Evolutionary conservation across 2,888 invertebrate species (phyloP).

Genomic region (Drosophila putrida): DNA sequence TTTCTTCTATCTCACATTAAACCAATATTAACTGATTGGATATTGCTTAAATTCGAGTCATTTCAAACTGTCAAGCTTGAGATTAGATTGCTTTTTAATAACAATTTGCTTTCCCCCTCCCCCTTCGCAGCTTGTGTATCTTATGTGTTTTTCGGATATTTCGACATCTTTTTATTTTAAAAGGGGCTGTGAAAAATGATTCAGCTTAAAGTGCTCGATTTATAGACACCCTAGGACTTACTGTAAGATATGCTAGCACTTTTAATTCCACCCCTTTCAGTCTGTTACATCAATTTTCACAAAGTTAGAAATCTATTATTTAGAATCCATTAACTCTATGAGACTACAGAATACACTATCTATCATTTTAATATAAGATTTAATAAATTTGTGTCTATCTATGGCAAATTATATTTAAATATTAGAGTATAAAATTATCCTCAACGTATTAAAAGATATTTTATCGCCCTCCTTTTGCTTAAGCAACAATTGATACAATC

Average conservation of each 20-base stretch:
- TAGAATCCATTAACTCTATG: too few relatives aligned
- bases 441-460: neutral
- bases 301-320: too few relatives aligned
- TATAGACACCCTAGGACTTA: too few relatives aligned
- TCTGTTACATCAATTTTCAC: too few relatives aligned
- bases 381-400: too few relatives aligned
- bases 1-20: neutral
- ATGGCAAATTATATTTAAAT: too few relatives aligned
- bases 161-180: neutral
- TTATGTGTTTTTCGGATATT: neutral
- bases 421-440: neutral
- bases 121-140: neutral
- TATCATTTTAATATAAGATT: too few relatives aligned
- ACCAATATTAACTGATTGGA: neutral
- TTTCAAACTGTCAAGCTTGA: conserved; percentile 9
- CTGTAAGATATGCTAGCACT: too few relatives aligned
- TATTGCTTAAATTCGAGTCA: neutral
- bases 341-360: too few relatives aligned
- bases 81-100: conserved; percentile 21
- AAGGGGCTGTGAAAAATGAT: neutral
- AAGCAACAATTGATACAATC: neutral
- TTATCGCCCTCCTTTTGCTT: neutral
- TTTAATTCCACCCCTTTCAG: too few relatives aligned
- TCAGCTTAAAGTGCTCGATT: too few relatives aligned
- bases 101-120: neutral